Evolutionary conservation across 2,888 invertebrate species (phyloP).

Genomic region (Drosophila formosana): DNA sequence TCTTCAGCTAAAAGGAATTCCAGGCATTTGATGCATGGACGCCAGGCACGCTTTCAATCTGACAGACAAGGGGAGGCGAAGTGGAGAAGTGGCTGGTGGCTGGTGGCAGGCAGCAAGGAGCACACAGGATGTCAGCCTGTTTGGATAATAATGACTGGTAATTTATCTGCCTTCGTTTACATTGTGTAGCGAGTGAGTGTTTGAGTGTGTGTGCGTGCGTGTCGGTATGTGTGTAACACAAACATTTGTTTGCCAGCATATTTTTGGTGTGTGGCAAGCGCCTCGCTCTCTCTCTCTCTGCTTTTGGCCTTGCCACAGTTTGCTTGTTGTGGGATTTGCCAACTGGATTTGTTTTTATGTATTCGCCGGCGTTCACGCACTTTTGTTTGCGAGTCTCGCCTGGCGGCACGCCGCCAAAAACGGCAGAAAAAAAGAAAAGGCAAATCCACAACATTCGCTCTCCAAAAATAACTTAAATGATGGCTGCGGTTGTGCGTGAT

Average conservation of each 20-base stretch:
- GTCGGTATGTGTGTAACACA: slow-evolving; percentile 64
- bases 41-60: slow-evolving; percentile 56
- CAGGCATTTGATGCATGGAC: slow-evolving; percentile 66
- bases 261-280: slow-evolving; percentile 25
- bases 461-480: slow-evolving; percentile 49
- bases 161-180: slow-evolving; percentile 80
- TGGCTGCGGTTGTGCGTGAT: slow-evolving; percentile 76
- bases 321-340: slow-evolving; percentile 34
- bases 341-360: slow-evolving; percentile 73
- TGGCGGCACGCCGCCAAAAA: slow-evolving; percentile 45
- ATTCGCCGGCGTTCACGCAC: slow-evolving; percentile 45
- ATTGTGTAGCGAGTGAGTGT: slow-evolving; percentile 45
- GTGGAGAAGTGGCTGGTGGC: neutral
- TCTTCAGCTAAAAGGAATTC: slow-evolving; percentile 48
- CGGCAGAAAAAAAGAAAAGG: slow-evolving; percentile 21
- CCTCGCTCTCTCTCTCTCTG: neutral
- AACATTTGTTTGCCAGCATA: slow-evolving; percentile 71
- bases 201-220: slow-evolving; percentile 51
- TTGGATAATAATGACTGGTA: slow-evolving; percentile 78
- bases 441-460: slow-evolving; percentile 1
- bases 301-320: neutral
- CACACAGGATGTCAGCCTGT: slow-evolving; percentile 63
- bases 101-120: slow-evolving; percentile 3
- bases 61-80: neutral
- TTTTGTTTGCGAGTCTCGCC: slow-evolving; percentile 42